These are phyloP conservation scores for Physella acuta DNA, from an alignment of 1,140 invertebrate species.

Conservation along the genomic window DNA sequence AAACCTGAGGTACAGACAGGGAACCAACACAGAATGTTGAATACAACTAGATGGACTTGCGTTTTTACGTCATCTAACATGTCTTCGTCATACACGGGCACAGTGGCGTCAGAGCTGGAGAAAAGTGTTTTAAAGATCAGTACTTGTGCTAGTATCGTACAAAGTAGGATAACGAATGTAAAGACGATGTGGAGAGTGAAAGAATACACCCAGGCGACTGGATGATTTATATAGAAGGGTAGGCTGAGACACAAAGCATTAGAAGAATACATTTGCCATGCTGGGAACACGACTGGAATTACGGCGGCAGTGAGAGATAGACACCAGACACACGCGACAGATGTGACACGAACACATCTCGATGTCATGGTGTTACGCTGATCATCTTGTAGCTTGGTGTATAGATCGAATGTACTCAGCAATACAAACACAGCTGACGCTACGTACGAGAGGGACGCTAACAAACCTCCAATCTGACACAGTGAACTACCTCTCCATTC, in stretches of 20 bases:
- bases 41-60: too few relatives aligned
- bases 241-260: slow-evolving; percentile 13
- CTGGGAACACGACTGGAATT: not conserved
- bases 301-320: not conserved
- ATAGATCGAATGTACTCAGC: slow-evolving; percentile 32
- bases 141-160: slow-evolving; percentile 22
- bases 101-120: too few relatives aligned
- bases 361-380: slow-evolving; percentile 28
- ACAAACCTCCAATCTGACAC: slow-evolving; percentile 45
- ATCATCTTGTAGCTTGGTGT: too few relatives aligned
- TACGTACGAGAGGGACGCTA: slow-evolving; percentile 38
- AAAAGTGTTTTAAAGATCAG: slow-evolving; percentile 4
- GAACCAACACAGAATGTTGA: too few relatives aligned
- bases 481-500: slow-evolving; percentile 35
- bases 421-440: slow-evolving; percentile 22
- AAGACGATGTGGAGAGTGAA: slow-evolving; percentile 20
- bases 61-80: too few relatives aligned
- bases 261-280: not conserved
- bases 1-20: too few relatives aligned
- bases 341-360: too few relatives aligned
- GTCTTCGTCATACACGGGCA: too few relatives aligned
- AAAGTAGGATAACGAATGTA: slow-evolving; percentile 21
- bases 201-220: slow-evolving; percentile 21
- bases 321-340: not conserved
- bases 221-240: slow-evolving; percentile 3